A percentile compares a stretch with the other conserved stretches of the same genome.
These are phyloP conservation scores for Arvicanthis niloticus DNA, from an alignment of 2,113 vertebrate genomes.

Conservation along the genomic window DNA sequence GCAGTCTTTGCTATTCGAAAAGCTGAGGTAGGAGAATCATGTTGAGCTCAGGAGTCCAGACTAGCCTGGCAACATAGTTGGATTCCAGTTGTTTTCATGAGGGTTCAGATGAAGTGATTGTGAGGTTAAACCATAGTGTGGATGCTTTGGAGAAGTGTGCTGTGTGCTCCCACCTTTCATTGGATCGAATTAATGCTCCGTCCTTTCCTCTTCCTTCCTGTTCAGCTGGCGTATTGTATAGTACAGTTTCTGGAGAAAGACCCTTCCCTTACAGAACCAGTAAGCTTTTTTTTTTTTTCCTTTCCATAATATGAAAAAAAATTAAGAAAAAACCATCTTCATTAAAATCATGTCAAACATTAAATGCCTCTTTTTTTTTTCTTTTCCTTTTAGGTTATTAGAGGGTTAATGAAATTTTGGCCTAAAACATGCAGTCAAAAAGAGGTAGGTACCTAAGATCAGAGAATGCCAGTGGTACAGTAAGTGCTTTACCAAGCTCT, in stretches of 20 bases:
- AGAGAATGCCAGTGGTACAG: background rate
- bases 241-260: constrained; percentile 99
- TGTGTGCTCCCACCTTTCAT: constrained; percentile 26
- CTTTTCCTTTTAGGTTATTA: constrained; percentile 93
- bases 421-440: constrained; percentile 99
- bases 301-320: background rate
- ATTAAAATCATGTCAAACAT: constrained; percentile 23
- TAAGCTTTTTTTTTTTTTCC: constrained; percentile 85
- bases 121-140: constrained; percentile 38
- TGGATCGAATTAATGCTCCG: constrained; percentile 59
- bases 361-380: constrained; percentile 46
- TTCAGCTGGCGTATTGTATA: constrained; percentile 99
- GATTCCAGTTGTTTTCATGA: background rate
- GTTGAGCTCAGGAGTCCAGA: background rate
- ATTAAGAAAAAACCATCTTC: background rate
- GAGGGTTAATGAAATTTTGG: constrained; percentile 99
- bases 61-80: background rate
- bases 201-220: constrained; percentile 59
- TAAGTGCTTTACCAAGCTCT: background rate
- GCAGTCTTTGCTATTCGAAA: background rate
- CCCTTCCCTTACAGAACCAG: constrained; percentile 98
- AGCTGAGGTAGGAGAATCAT: background rate
- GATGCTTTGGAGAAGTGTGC: constrained; percentile 5
- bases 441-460: constrained; percentile 89
- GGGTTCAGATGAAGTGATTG: constrained; percentile 36